Percentiles rank a stretch among this genome's conserved stretches.
These are phyloP conservation scores for Mormyrops boulengeri DNA, from an alignment of 2,797 vertebrate species.

Conservation along the genomic window DNA sequence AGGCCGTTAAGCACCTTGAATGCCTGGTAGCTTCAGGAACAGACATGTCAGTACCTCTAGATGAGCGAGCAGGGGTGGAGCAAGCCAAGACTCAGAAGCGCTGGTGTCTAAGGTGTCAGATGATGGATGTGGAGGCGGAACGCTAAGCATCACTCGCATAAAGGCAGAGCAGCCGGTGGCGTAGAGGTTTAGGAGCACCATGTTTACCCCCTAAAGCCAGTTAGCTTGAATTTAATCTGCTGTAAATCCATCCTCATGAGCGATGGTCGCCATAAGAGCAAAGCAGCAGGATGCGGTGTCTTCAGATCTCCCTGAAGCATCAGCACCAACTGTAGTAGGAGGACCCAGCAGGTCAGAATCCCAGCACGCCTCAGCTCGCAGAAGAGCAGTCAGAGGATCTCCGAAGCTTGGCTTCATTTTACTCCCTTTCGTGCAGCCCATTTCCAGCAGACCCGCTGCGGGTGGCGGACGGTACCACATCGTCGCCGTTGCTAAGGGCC, in stretches of 20 bases:
- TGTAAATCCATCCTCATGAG: background rate
- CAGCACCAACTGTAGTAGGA: background rate
- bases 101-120: background rate
- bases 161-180: background rate
- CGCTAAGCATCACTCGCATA: background rate
- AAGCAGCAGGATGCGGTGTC: background rate
- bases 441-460: background rate
- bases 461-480: background rate
- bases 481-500: background rate
- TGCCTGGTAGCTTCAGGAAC: background rate
- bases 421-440: background rate
- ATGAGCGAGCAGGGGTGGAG: background rate
- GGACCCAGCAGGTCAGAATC: background rate
- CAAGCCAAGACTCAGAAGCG: background rate
- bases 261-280: background rate
- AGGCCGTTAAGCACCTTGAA: background rate
- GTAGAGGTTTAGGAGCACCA: background rate
- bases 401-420: background rate
- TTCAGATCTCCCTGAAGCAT: background rate
- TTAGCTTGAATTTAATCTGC: background rate
- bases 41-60: background rate
- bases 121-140: background rate
- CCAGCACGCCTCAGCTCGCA: background rate
- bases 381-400: background rate
- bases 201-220: background rate